These are phyloP conservation scores for Brachyhypopomus gauderio DNA, from an alignment of 2,113 vertebrate genomes.

Conservation along the genomic window DNA sequence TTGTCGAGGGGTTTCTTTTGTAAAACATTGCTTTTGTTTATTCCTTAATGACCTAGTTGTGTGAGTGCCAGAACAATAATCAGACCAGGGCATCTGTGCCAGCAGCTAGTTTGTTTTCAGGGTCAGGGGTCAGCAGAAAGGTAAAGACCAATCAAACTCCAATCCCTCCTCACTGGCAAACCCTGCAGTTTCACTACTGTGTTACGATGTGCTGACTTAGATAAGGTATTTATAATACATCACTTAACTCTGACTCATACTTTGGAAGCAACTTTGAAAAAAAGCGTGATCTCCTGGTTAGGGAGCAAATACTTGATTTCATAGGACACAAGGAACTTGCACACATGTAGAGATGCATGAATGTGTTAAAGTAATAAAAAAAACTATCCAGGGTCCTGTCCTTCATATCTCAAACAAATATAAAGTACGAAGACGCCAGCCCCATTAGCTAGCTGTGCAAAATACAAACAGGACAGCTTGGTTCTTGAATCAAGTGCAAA, in stretches of 20 bases:
- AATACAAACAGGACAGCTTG: too few relatives aligned
- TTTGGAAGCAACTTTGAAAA: not conserved
- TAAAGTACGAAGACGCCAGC: too few relatives aligned
- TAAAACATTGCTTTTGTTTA: conserved; percentile 60
- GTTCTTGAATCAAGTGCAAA: too few relatives aligned
- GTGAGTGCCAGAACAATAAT: not conserved
- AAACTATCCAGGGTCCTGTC: too few relatives aligned
- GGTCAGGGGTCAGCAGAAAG: conserved; percentile 2
- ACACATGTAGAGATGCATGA: too few relatives aligned
- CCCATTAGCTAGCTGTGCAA: too few relatives aligned
- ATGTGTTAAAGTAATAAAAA: too few relatives aligned
- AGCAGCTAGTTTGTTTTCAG: not conserved
- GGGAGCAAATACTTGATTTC: too few relatives aligned
- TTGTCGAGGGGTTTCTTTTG: conserved; percentile 8
- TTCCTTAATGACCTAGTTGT: conserved; percentile 56
- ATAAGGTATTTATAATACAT: not conserved
- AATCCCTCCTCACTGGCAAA: not conserved
- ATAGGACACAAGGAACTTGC: too few relatives aligned
- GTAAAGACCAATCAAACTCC: conserved; percentile 54
- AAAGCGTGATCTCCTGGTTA: not conserved
- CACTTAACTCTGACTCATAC: not conserved
- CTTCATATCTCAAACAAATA: too few relatives aligned
- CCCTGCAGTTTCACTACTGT: not conserved
- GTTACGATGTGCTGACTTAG: not conserved
- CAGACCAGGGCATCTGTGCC: not conserved